These are phyloP conservation scores for Botia kubotai DNA, from an alignment of 2,797 vertebrate species.

Conservation along the genomic window DNA sequence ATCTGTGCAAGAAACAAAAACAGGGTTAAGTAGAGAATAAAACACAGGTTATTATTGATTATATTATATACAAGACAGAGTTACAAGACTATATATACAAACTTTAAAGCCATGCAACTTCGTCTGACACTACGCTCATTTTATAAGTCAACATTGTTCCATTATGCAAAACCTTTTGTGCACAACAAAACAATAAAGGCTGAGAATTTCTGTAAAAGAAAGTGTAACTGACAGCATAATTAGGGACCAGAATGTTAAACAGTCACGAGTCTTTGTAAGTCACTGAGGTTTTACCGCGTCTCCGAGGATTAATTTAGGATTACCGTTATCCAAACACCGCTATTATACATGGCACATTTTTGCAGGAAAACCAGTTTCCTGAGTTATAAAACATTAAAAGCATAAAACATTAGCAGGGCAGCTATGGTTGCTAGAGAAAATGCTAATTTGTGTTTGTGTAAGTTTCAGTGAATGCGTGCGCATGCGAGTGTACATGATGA, in stretches of 20 bases:
- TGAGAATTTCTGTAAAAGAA: slow-evolving; percentile 22
- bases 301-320: slow-evolving; percentile 30
- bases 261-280: slow-evolving; percentile 29
- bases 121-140: not conserved
- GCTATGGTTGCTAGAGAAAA: not conserved
- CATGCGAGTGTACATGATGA: not conserved
- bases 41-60: not conserved
- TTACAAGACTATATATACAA: slow-evolving; percentile 7
- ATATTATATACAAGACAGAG: slow-evolving; percentile 2
- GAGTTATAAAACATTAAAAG: slow-evolving; percentile 15
- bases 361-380: not conserved
- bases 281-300: slow-evolving; percentile 9
- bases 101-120: not conserved
- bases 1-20: slow-evolving; percentile 17
- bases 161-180: slow-evolving; percentile 19
- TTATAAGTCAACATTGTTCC: slow-evolving; percentile 32
- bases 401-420: not conserved
- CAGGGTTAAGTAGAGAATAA: slow-evolving; percentile 1
- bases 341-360: not conserved
- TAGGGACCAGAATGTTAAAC: slow-evolving; percentile 34
- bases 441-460: not conserved
- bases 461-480: not conserved
- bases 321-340: slow-evolving; percentile 10
- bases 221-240: slow-evolving; percentile 29
- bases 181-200: slow-evolving; percentile 22